phyloP scores from a whole-genome alignment of 2,888 invertebrate species.

The Portevinia maculata region DNA sequence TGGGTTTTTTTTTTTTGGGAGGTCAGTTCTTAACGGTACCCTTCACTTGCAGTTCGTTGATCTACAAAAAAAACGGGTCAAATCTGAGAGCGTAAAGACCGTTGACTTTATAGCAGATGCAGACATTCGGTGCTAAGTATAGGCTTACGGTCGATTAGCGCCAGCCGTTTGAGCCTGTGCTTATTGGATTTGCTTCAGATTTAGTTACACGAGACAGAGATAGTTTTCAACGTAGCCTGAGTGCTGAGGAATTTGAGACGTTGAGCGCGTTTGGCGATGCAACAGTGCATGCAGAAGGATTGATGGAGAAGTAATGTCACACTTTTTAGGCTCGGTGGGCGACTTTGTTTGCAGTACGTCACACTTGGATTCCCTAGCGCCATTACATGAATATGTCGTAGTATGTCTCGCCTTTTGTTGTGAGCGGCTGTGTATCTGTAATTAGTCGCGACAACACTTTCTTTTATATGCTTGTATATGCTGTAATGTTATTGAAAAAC shows the following conservation, averaged over 20 bases:
- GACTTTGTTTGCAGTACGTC: too few species aligned
- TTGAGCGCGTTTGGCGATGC: not conserved
- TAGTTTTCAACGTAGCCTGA: not conserved
- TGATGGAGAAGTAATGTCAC: slow-evolving; percentile 1
- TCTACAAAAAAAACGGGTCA: slow-evolving; percentile 3
- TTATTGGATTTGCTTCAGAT: not conserved
- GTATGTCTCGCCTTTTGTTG: too few species aligned
- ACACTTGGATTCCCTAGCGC: too few species aligned
- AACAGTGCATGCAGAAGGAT: not conserved
- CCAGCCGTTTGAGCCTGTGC: not conserved
- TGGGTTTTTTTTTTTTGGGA: slow-evolving; percentile 5
- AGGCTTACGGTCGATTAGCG: slow-evolving; percentile 12
- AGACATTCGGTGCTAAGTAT: not conserved
- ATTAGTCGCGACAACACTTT: too few species aligned
- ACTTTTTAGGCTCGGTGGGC: not conserved
- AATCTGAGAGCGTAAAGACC: not conserved
- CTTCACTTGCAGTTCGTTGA: slow-evolving; percentile 18
- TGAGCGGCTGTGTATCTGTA: too few species aligned
- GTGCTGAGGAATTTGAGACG: not conserved
- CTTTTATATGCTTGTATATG: too few species aligned
- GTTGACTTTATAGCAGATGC: slow-evolving; percentile 25
- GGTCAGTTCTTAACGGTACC: slow-evolving; percentile 32
- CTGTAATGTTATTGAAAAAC: too few species aligned
- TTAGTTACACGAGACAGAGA: not conserved
- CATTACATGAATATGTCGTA: too few species aligned